Evolutionary conservation across 92 coral and sea anemone genomes (phyloP).

Genomic region (Actinostola sp.): DNA sequence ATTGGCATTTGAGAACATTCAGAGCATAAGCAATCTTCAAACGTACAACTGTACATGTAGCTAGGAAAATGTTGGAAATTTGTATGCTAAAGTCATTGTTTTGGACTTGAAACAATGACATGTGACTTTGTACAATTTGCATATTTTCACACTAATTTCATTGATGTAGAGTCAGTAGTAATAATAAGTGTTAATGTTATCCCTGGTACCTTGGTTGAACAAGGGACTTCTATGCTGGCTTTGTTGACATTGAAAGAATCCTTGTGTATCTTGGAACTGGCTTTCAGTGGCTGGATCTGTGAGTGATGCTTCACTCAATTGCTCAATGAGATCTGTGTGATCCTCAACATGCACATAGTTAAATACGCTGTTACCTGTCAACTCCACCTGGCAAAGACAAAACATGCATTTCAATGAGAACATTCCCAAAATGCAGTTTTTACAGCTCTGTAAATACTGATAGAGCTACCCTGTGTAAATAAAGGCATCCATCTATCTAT

Average conservation of each 20-base stretch:
- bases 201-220: conserved; percentile 12
- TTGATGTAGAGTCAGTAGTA: not conserved
- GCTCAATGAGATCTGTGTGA: conserved; percentile 48
- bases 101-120: no score
- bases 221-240: conserved; percentile 3
- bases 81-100: no score
- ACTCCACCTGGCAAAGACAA: conserved; percentile 62
- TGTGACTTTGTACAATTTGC: no score
- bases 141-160: no score
- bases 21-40: no score
- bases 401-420: not conserved
- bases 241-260: conserved; percentile 59
- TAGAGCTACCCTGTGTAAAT: no score
- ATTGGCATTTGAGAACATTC: no score
- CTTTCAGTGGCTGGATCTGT: not conserved
- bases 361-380: conserved; percentile 76
- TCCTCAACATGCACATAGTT: conserved; percentile 80
- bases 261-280: conserved; percentile 29
- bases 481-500: not conserved
- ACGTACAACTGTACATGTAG: no score
- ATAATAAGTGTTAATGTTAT: not conserved
- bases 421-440: not conserved
- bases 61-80: no score
- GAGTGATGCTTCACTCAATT: conserved; percentile 14
- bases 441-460: not conserved